phyloP scores from a whole-genome alignment of 2,797 vertebrate genomes.

The Masticophis lateralis region DNA sequence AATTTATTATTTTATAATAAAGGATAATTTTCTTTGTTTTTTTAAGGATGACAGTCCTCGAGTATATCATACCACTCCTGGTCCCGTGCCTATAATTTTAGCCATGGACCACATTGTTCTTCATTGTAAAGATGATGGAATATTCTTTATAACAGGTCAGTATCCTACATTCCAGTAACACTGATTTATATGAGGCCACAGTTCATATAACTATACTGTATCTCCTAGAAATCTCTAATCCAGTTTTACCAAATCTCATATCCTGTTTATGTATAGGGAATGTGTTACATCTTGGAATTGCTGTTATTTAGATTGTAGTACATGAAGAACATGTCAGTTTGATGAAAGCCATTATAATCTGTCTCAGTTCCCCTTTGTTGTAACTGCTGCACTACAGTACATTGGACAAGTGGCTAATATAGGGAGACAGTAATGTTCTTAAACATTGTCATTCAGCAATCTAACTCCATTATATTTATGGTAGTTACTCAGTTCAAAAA shows the following conservation, averaged over 20 bases:
- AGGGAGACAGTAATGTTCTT: neutral
- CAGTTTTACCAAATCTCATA: neutral
- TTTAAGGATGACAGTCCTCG: slow-evolving; percentile 88
- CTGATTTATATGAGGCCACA: neutral
- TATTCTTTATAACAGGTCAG: slow-evolving; percentile 85
- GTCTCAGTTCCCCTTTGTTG: neutral
- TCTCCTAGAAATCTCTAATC: neutral
- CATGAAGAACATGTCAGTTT: neutral
- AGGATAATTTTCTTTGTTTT: slow-evolving; percentile 26
- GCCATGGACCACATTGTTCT: slow-evolving; percentile 81
- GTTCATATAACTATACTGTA: neutral
- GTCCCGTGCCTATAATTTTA: slow-evolving; percentile 82
- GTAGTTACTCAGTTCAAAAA: neutral
- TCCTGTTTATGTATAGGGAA: neutral
- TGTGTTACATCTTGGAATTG: neutral
- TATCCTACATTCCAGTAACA: neutral
- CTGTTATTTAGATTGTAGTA: neutral
- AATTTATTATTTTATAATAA: neutral
- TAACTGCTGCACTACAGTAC: neutral
- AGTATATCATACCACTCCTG: slow-evolving; percentile 88
- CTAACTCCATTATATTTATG: neutral
- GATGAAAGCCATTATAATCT: neutral
- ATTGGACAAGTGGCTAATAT: neutral
- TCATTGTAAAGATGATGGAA: slow-evolving; percentile 82
- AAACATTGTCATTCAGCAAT: neutral